Evolutionary conservation across 2,113 vertebrate genomes (phyloP), one percentile per base, ranked within the genome.

Genomic region (Gopherus flavomarginatus): DNA sequence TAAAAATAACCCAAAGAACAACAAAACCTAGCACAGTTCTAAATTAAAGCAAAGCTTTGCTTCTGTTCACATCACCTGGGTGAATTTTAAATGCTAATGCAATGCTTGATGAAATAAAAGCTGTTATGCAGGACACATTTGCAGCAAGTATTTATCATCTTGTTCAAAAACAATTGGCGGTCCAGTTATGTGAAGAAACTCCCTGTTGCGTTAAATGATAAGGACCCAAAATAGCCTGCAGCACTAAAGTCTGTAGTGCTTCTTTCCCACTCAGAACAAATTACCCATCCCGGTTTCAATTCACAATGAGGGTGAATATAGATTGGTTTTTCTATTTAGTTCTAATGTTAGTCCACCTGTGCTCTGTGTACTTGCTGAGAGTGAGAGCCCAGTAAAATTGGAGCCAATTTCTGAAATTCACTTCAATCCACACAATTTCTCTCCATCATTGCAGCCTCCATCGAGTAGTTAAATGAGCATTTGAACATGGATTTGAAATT

Each of bases 241-340:
- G 87, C 65, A 87, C 69, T 77, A 2, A 79, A 83, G 82, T 50
- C 93, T 80, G 24, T 3, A 79, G 35, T 62, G n/a, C 85, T 97
- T 92, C 85, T 97, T 96, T 57, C 88, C 80, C 56, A 80, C 81
- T 85, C 94, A 83, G 90, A 96, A 94, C 90, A 96, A 97, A 98
- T 94, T 95, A 90, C 62, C 65, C 31, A 83, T 89, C 92, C 83
- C 72, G 87, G 90, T 94, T 96, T 97, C 93, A 96, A 3, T 94
- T 82, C 94, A 97, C 96, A 93, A 5, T 92, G 50, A 86, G 94
- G 35, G 42, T 94, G 78, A 92, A 92, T 86, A 96, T 75, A 98
- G 94, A 96, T 91, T 88, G 88, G 2, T 93, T 97, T 82, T 96
- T 97, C 82, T 96, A 83, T 93, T 96, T 96, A 94, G 85, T 85